phyloP scores from a whole-genome alignment of 2,113 vertebrate species.

The Ginglymostoma cirratum region DNA sequence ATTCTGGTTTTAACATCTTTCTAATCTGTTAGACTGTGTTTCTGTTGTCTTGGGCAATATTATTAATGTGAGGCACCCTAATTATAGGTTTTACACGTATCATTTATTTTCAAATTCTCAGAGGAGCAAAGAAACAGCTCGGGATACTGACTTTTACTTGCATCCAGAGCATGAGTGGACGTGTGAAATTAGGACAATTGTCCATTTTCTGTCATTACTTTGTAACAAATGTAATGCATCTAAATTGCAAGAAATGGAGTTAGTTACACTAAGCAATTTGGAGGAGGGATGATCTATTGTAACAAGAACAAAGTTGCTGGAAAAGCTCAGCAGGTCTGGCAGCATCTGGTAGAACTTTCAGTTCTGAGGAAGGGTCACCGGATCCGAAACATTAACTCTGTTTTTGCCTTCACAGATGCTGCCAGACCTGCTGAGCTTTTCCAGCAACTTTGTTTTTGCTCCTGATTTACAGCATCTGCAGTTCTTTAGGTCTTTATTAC shows the following conservation, averaged over 20 bases:
- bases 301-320: too few relatives aligned
- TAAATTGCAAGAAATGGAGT: background rate
- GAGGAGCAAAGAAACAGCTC: background rate
- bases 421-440: too few relatives aligned
- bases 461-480: too few relatives aligned
- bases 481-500: too few relatives aligned
- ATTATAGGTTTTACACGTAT: background rate
- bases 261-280: background rate
- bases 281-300: background rate
- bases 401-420: too few relatives aligned
- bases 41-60: background rate
- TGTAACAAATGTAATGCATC: background rate
- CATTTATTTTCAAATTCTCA: background rate
- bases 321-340: too few relatives aligned
- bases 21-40: background rate
- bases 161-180: background rate
- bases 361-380: too few relatives aligned
- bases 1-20: background rate
- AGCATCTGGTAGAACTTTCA: too few relatives aligned
- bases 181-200: background rate
- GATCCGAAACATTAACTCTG: too few relatives aligned
- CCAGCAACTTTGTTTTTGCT: too few relatives aligned
- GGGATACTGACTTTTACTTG: background rate
- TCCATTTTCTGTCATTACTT: background rate
- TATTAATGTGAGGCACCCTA: background rate